A percentile compares a stretch with the other conserved stretches of the same genome.
Evolutionary conservation across 2,113 vertebrate species (phyloP).

Genomic region (Sorex fumeus): DNA sequence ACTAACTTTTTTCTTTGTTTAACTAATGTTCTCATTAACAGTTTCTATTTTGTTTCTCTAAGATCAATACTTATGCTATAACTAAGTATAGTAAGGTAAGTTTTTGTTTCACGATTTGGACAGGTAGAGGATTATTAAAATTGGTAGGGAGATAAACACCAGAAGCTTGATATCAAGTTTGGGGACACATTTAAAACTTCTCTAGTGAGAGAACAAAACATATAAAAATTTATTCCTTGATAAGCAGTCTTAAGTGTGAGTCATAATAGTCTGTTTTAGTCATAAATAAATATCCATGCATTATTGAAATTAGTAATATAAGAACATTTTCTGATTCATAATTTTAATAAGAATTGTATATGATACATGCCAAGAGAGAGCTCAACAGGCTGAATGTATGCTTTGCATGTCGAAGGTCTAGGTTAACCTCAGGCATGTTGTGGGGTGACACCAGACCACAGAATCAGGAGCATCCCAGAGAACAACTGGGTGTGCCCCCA

Average conservation of each 20-base stretch:
- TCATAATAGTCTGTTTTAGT: neutral
- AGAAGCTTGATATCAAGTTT: neutral
- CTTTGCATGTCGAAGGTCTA: too few relatives aligned
- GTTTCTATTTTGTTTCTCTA: constrained; percentile 51
- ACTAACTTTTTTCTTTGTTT: neutral
- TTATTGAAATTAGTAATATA: neutral
- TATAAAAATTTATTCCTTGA: neutral
- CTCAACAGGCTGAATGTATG: too few relatives aligned
- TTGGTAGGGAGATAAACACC: neutral
- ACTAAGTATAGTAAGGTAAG: neutral
- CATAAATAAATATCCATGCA: neutral
- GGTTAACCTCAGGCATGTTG: too few relatives aligned
- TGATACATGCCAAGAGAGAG: neutral
- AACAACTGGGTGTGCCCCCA: too few relatives aligned
- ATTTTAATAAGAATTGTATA: too few relatives aligned
- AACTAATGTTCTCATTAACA: neutral
- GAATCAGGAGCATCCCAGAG: too few relatives aligned
- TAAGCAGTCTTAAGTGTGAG: neutral
- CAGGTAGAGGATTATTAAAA: constrained; percentile 6
- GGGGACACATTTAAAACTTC: neutral
- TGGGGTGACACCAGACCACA: neutral
- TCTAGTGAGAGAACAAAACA: neutral
- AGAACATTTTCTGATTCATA: neutral
- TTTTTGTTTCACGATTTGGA: too few relatives aligned
- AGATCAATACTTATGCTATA: neutral